Conservation (phyloP, 2,888 invertebrate species). For the Drosophila kanekoi region DNA sequence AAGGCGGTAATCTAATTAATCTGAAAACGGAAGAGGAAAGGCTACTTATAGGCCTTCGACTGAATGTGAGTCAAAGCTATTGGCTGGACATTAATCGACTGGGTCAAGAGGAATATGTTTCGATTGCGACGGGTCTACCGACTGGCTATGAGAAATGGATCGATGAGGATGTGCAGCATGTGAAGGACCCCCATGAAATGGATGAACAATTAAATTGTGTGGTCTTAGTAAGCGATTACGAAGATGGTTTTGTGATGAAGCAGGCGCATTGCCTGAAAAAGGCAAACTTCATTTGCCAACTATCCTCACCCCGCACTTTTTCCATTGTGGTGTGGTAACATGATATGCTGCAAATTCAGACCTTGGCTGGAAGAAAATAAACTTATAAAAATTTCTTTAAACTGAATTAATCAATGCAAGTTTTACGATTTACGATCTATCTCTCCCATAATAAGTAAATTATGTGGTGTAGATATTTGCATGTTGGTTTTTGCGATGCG, state of each 20-base stretch:
- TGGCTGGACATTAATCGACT: slow-evolving; percentile 42
- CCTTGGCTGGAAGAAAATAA: too few relatives aligned
- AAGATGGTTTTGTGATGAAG: slow-evolving; percentile 32
- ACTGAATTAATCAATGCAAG: too few relatives aligned
- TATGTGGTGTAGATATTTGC: too few relatives aligned
- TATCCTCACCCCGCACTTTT: slow-evolving; percentile 25
- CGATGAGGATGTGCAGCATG: neutral
- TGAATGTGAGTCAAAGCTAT: slow-evolving; percentile 22
- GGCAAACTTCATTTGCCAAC: slow-evolving; percentile 30
- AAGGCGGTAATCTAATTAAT: slow-evolving; percentile 26
- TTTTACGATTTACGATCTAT: too few relatives aligned
- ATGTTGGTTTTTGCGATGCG: too few relatives aligned
- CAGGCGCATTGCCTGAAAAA: slow-evolving; percentile 15
- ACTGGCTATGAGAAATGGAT: slow-evolving; percentile 18
- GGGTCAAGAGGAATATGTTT: slow-evolving; percentile 39
- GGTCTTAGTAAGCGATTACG: slow-evolving; percentile 13
- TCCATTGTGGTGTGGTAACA: slow-evolving; percentile 41
- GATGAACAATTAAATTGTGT: slow-evolving; percentile 21
- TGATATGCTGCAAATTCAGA: too few relatives aligned
- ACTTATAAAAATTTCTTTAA: too few relatives aligned
- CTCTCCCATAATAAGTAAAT: too few relatives aligned
- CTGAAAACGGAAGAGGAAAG: slow-evolving; percentile 17
- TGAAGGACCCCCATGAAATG: neutral
- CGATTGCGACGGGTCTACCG: slow-evolving; percentile 29
- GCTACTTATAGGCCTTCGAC: neutral